Percentiles rank a stretch among this genome's conserved stretches.
These are phyloP conservation scores for Camelus dromedarius DNA, from an alignment of 2,113 vertebrate species.

Conservation along the genomic window DNA sequence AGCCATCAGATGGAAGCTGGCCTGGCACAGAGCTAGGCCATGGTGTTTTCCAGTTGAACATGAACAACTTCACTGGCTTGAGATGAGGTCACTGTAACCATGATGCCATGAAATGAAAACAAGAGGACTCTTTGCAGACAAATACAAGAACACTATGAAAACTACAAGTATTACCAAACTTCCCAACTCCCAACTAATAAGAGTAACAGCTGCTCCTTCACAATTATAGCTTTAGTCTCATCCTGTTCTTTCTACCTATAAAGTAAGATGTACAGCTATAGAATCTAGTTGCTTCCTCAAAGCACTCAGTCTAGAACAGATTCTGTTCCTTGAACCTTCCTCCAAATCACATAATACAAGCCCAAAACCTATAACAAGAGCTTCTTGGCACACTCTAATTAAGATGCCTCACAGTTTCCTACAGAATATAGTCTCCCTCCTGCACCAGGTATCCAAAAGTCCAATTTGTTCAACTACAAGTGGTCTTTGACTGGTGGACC, in stretches of 20 bases:
- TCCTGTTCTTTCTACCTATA: not conserved
- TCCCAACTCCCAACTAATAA: not conserved
- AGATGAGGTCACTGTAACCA: not conserved
- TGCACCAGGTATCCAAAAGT: not conserved
- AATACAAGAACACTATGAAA: not conserved
- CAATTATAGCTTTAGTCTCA: not conserved
- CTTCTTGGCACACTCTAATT: not conserved
- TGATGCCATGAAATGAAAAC: not conserved
- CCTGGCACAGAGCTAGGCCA: not conserved
- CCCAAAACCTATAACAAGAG: not conserved
- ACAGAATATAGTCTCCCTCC: rapidly evolving
- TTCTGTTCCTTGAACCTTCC: not conserved
- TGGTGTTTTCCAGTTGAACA: not conserved
- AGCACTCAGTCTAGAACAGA: not conserved
- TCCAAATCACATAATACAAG: not conserved
- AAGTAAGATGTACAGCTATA: not conserved
- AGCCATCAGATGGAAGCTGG: not conserved
- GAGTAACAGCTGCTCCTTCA: not conserved
- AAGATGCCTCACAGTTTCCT: too few species aligned
- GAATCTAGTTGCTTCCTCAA: not conserved
- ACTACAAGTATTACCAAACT: not conserved
- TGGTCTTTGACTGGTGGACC: not conserved
- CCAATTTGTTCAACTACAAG: not conserved
- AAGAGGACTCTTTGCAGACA: not conserved
- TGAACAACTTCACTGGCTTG: not conserved